Base-by-base conservation (phyloP, 1,140 invertebrate species). In the Matsumurasca onukii region DNA sequence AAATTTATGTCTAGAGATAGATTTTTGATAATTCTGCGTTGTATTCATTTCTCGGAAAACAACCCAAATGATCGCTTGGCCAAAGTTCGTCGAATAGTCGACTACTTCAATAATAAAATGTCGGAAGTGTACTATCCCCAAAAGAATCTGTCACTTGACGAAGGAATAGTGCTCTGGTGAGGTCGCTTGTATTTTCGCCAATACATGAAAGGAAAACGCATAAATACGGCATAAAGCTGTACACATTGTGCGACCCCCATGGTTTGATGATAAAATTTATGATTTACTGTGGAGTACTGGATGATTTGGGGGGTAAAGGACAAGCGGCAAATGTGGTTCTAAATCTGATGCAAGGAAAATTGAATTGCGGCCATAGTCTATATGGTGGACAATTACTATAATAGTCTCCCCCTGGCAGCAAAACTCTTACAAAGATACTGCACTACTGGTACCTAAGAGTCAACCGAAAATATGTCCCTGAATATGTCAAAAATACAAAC, bases 351-450 rank as follows among this genome's bases (percentile, higher is more conserved):
- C n/a, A 27, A 2, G 65, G 48, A 3, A 49, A 55, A 49, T 63
- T 67, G 24, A 34, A 62, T 48, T 15, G 5, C 24, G 69, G 65
- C 27, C 69, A 68, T 61, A 29, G 29, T 70, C 17, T 70, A 70
- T 27, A 70, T 70, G 69, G n/a, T n/a, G 34, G 69, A 70, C 30
- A 70, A 68, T 31, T 67, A 27, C 57, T 71, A 69, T 31, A 71
- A 71, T 31, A 49, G 34, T 22, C 39, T 52, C 25, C 25, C 45
- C 29, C 31, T 70, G 20, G 20, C 69, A 0, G n/a, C 15, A 30
- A 52, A 67, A 55, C 27, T 68, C 20, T 31, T 67, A 3, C 3
- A 34, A 31, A 22, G 29, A 20, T 15, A 22, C 5, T 29, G 5
- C 22, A 25, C 5, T 27, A 63, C 61, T 3, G 29, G 61, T 1